A percentile compares a stretch with the other conserved stretches of the same genome.
phyloP scores from a whole-genome alignment of 2,113 vertebrate species.

The Rhea pennata region DNA sequence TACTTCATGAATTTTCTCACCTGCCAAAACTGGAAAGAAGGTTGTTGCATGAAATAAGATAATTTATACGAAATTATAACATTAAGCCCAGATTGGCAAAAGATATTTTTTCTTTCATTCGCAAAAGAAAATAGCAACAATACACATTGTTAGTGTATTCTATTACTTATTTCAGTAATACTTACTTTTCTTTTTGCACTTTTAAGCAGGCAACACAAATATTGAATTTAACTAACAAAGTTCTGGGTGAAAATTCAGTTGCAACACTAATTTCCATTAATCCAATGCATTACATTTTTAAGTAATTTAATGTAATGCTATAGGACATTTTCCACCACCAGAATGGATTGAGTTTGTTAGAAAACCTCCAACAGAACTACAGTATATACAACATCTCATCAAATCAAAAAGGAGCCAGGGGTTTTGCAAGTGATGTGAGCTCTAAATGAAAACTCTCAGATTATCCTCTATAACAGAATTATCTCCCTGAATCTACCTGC shows the following conservation, averaged over 20 bases:
- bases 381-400: neutral
- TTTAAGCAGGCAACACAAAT: neutral
- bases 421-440: rapidly evolving
- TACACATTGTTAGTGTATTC: neutral
- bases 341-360: neutral
- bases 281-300: neutral
- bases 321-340: neutral
- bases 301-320: neutral
- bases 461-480: neutral
- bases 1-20: slow-evolving; percentile 17
- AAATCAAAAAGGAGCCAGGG: neutral
- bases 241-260: neutral
- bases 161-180: neutral
- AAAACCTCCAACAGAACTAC: neutral
- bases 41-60: neutral
- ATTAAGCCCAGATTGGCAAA: slow-evolving; percentile 24
- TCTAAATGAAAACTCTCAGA: neutral
- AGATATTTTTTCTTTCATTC: neutral
- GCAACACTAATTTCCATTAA: neutral
- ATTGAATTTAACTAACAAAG: neutral
- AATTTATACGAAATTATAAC: neutral
- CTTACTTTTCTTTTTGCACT: neutral
- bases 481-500: neutral
- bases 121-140: neutral
- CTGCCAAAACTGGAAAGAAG: neutral